Evolutionary conservation across 2,113 vertebrate genomes (phyloP).

Genomic region (Rhinopomastus cyanomelas): DNA sequence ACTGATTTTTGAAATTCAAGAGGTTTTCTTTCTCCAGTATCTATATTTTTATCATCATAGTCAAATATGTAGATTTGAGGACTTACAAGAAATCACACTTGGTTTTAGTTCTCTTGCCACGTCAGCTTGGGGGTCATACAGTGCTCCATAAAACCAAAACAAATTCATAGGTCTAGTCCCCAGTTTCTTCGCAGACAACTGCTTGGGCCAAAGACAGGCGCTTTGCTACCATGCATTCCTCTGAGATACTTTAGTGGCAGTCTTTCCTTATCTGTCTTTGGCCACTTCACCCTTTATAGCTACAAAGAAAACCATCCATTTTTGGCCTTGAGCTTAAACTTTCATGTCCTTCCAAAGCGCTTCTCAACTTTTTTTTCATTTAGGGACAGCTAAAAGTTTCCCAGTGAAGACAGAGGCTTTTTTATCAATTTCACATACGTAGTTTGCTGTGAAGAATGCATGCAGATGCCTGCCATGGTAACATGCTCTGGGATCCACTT

Average conservation of each 20-base stretch:
- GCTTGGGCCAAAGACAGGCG: neutral
- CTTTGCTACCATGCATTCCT: neutral
- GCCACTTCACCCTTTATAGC: neutral
- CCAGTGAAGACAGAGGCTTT: neutral
- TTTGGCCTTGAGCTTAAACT: neutral
- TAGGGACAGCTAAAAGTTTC: neutral
- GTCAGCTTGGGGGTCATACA: neutral
- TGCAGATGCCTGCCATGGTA: neutral
- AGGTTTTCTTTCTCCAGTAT: neutral
- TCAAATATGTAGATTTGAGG: neutral
- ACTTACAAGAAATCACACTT: neutral
- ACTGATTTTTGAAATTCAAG: neutral
- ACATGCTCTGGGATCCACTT: neutral
- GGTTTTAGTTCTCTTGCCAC: neutral
- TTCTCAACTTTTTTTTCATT: neutral
- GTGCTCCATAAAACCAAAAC: neutral
- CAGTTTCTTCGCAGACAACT: neutral
- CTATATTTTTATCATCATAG: neutral
- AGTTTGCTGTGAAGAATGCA: neutral
- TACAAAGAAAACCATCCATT: neutral
- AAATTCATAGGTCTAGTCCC: neutral
- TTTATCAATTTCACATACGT: neutral
- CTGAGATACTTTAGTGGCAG: neutral
- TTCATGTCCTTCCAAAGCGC: conserved; percentile 26
- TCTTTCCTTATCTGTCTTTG: neutral